Percentiles rank a stretch among this genome's conserved stretches.
These are phyloP conservation scores for Solenodon paradoxus DNA, from an alignment of 2,113 vertebrate genomes.

Conservation along the genomic window DNA sequence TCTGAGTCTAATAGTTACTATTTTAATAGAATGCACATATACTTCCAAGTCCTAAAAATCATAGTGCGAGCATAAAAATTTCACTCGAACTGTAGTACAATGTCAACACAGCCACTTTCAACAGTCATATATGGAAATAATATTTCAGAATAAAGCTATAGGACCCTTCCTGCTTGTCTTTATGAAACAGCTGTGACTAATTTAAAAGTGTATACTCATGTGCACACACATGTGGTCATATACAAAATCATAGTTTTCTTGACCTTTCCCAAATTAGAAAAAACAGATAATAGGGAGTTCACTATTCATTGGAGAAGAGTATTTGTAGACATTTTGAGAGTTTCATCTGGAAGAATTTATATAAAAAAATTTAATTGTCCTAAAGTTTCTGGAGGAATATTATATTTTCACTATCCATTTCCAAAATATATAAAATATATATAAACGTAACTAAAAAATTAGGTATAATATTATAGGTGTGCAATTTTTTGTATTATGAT, in stretches of 20 bases:
- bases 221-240: background rate
- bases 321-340: background rate
- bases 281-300: background rate
- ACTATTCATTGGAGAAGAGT: background rate
- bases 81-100: background rate
- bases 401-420: background rate
- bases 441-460: background rate
- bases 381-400: background rate
- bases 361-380: no score
- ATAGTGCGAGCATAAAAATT: background rate
- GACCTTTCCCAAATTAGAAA: background rate
- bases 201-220: background rate
- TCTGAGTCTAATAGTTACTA: background rate
- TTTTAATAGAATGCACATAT: background rate
- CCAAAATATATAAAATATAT: background rate
- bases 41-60: background rate
- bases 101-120: background rate
- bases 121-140: background rate
- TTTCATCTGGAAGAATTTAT: constrained; percentile 14
- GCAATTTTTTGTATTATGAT: background rate
- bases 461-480: background rate
- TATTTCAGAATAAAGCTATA: background rate
- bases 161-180: background rate
- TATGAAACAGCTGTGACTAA: background rate
- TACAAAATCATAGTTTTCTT: background rate